Conservation (phyloP, 1,140 invertebrate genomes). For the Diabrotica virgifera region DNA sequence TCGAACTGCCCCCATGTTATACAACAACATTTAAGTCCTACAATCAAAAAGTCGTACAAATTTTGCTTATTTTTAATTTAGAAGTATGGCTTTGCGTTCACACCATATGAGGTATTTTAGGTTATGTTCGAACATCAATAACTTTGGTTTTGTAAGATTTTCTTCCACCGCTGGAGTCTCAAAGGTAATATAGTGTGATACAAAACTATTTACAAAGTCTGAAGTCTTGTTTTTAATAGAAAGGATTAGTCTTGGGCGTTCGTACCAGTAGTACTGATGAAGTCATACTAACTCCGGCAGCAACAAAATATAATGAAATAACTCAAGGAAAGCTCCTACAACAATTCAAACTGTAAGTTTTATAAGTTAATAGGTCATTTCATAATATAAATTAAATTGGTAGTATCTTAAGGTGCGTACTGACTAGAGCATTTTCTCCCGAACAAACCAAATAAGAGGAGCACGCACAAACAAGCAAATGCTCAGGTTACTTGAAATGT, state of each 20-base stretch:
- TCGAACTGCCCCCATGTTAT: no score
- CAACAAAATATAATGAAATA: conserved; percentile 52
- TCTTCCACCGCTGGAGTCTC: conserved; percentile 17
- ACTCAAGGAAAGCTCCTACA: conserved; percentile 52
- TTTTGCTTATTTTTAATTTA: neutral
- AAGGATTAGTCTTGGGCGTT: conserved; percentile 57
- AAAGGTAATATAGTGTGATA: conserved; percentile 18
- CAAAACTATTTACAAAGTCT: conserved; percentile 4
- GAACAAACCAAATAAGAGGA: no score
- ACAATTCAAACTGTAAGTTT: conserved; percentile 56
- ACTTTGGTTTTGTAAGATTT: conserved; percentile 25
- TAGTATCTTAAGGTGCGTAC: conserved; percentile 18
- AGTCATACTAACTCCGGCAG: conserved; percentile 52
- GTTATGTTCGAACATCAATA: conserved; percentile 28
- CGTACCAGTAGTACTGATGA: conserved; percentile 52
- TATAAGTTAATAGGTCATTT: conserved; percentile 11
- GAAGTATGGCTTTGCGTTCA: conserved; percentile 30
- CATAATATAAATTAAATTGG: conserved; percentile 23
- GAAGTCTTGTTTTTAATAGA: conserved; percentile 44
- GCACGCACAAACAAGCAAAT: no score
- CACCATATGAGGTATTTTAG: conserved; percentile 27
- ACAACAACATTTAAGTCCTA: no score
- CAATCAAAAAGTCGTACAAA: no score
- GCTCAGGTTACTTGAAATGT: no score
- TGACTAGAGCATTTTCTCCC: no score